Conservation (phyloP, 2,797 vertebrate species). For the Argyrosomus regius region DNA sequence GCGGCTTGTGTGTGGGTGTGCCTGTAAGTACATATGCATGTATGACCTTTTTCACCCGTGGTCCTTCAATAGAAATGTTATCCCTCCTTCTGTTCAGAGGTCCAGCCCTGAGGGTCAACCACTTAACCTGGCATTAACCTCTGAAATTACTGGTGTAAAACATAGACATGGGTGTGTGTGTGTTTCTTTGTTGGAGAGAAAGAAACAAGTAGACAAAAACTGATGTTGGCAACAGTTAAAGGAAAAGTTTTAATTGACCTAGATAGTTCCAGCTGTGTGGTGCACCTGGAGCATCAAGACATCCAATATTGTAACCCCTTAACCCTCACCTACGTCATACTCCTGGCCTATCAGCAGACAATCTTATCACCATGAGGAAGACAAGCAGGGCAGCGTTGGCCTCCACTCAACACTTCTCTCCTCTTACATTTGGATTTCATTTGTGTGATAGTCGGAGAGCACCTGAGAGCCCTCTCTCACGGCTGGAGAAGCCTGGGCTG, state of each 20-base stretch:
- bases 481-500: not conserved
- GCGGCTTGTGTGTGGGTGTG: conserved; percentile 39
- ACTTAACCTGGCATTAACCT: conserved; percentile 79
- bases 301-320: conserved; percentile 59
- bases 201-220: conserved; percentile 36
- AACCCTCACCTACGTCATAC: conserved; percentile 58
- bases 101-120: conserved; percentile 63
- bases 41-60: conserved; percentile 62
- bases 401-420: conserved; percentile 49
- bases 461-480: conserved; percentile 4
- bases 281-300: conserved; percentile 60
- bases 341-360: conserved; percentile 69
- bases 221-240: conserved; percentile 47
- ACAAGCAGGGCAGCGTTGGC: conserved; percentile 53
- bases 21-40: conserved; percentile 43
- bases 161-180: conserved; percentile 49
- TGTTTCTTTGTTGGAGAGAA: conserved; percentile 19
- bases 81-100: conserved; percentile 56
- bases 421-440: conserved; percentile 44
- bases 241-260: conserved; percentile 57
- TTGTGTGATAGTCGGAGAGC: conserved; percentile 20
- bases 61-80: conserved; percentile 73
- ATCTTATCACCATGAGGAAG: conserved; percentile 65
- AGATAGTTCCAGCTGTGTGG: conserved; percentile 60
- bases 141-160: conserved; percentile 66